A percentile compares a stretch with the other conserved stretches of the same genome.
phyloP scores from a whole-genome alignment of 2,797 vertebrate genomes.

The Onychomys leucogaster region DNA sequence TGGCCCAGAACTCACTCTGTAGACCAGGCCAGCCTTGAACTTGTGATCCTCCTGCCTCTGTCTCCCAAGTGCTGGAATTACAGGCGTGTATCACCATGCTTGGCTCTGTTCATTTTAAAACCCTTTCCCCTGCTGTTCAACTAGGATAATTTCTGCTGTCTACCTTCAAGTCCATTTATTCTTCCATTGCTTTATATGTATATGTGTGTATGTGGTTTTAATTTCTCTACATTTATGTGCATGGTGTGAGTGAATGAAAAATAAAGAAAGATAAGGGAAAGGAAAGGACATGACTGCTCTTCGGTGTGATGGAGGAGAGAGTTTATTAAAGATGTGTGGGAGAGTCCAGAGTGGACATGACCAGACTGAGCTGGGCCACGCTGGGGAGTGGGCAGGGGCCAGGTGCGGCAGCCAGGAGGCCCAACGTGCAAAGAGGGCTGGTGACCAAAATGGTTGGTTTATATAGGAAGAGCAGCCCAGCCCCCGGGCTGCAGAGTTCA shows the following conservation, averaged over 20 bases:
- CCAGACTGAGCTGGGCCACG: background rate
- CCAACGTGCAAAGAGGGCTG: background rate
- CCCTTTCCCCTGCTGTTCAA: background rate
- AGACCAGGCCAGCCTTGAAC: background rate
- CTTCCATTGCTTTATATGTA: background rate
- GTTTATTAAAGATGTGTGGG: background rate
- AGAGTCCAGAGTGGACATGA: background rate
- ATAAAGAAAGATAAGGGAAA: background rate
- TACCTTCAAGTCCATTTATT: background rate
- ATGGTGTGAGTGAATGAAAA: background rate
- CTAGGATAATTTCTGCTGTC: conserved; percentile 4
- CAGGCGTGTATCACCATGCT: background rate
- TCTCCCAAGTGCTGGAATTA: background rate
- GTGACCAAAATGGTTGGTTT: background rate
- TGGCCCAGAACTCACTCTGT: background rate
- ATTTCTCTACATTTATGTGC: background rate
- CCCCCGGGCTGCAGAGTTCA: background rate
- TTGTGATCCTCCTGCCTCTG: background rate
- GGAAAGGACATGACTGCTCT: background rate
- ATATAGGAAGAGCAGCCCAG: background rate
- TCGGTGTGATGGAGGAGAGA: background rate
- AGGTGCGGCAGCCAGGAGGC: background rate
- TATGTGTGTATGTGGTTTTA: background rate
- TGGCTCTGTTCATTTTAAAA: background rate
- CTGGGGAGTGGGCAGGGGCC: background rate